A percentile compares a stretch with the other conserved stretches of the same genome.
phyloP scores from a whole-genome alignment of 2,797 vertebrate species.

The Ctenosaura bakeri region DNA sequence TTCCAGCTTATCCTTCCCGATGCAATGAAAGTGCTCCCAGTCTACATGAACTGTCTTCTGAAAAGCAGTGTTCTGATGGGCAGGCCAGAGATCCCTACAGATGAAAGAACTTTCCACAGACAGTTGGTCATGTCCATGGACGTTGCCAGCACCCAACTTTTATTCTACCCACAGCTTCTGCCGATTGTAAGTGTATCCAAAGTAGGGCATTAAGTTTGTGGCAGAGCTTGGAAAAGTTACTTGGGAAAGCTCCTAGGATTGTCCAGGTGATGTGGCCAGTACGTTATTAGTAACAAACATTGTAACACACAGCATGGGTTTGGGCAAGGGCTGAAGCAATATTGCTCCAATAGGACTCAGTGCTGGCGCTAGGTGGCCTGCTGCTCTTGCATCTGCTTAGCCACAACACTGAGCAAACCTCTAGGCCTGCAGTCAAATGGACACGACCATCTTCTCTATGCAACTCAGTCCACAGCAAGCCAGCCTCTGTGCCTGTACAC shows the following conservation, averaged over 20 bases:
- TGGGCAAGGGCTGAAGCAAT: neutral
- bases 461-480: neutral
- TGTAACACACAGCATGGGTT: neutral
- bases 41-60: constrained; percentile 95
- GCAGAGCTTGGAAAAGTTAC: too few relatives aligned
- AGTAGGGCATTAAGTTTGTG: neutral
- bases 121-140: constrained; percentile 90
- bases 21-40: constrained; percentile 95
- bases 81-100: constrained; percentile 88
- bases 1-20: constrained; percentile 93
- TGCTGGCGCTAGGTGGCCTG: neutral
- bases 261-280: too few relatives aligned
- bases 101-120: constrained; percentile 89
- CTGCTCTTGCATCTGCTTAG: neutral
- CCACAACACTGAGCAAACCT: neutral
- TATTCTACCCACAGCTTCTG: constrained; percentile 92
- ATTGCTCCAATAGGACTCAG: neutral
- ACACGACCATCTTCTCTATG: neutral
- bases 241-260: too few relatives aligned
- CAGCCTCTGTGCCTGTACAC: neutral
- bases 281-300: too few relatives aligned
- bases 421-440: neutral
- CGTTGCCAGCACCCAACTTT: constrained; percentile 91
- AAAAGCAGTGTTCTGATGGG: constrained; percentile 88
- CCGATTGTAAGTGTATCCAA: constrained; percentile 86